These are phyloP conservation scores for Varanus salvator DNA, from an alignment of 2,113 vertebrate species.

Conservation along the genomic window DNA sequence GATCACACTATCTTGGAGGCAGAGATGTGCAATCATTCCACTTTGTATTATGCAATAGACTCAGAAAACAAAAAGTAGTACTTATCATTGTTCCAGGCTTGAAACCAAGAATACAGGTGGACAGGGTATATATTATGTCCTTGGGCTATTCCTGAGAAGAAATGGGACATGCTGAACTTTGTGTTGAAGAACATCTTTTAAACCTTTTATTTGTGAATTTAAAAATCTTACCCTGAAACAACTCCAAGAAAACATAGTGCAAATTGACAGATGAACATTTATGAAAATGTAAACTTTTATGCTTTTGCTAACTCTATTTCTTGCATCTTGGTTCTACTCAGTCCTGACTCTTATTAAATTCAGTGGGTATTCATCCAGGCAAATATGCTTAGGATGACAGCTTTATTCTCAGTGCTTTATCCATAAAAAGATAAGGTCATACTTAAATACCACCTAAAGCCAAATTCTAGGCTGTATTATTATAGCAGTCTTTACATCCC, in stretches of 20 bases:
- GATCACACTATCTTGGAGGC: not conserved
- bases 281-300: slow-evolving; percentile 7
- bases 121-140: not conserved
- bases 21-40: not conserved
- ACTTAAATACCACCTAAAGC: not conserved
- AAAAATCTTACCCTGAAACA: not conserved
- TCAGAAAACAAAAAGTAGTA: not conserved
- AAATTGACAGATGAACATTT: not conserved
- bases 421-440: not conserved
- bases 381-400: slow-evolving; percentile 1
- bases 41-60: not conserved
- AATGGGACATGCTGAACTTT: not conserved
- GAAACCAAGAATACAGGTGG: not conserved
- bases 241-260: not conserved
- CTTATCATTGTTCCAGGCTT: not conserved
- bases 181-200: not conserved
- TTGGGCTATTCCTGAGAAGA: not conserved
- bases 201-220: not conserved
- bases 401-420: not conserved
- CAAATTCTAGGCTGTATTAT: not conserved
- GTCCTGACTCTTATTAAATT: not conserved
- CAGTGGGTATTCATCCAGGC: not conserved
- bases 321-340: not conserved
- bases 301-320: not conserved
- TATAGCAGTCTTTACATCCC: not conserved